Percentiles rank a stretch among this genome's conserved stretches.
phyloP scores from a whole-genome alignment of 2,888 invertebrate species.

The Netelia virgata region DNA sequence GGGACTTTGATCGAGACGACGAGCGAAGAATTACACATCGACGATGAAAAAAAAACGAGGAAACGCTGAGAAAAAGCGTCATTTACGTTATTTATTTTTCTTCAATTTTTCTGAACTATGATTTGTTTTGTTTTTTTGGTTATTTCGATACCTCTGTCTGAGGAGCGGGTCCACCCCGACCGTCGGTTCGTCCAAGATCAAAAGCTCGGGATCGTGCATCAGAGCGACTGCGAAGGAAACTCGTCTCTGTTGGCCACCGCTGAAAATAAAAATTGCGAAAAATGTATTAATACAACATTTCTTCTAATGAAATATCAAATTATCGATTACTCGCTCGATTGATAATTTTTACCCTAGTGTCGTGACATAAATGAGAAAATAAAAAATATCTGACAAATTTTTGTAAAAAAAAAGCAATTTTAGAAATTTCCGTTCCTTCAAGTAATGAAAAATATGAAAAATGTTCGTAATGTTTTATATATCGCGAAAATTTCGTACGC shows the following conservation, averaged over 20 bases:
- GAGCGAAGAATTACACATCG: conserved; percentile 11
- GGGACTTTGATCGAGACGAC: conserved; percentile 28
- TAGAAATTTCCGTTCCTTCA: not conserved
- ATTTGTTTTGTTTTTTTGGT: no score
- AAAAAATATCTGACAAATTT: no score
- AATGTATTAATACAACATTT: conserved; percentile 4
- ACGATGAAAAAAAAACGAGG: conserved; percentile 21
- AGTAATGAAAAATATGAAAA: conserved; percentile 15
- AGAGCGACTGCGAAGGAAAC: conserved; percentile 97
- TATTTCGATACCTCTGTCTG: conserved; percentile 88
- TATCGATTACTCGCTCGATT: no score
- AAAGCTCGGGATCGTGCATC: conserved; percentile 96
- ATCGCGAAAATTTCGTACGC: no score
- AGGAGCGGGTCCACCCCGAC: conserved; percentile 97
- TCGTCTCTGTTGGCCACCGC: conserved; percentile 96
- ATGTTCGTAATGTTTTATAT: not conserved
- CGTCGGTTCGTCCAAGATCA: conserved; percentile 97
- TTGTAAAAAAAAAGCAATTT: no score
- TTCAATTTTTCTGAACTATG: no score
- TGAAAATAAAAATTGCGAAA: conserved; percentile 81
- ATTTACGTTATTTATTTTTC: no score
- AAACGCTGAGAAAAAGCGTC: not conserved
- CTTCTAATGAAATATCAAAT: not conserved
- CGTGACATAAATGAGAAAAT: no score
- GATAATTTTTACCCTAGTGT: no score